Evolutionary conservation across 2,797 vertebrate species (phyloP).

Genomic region (Chaunax sp.): DNA sequence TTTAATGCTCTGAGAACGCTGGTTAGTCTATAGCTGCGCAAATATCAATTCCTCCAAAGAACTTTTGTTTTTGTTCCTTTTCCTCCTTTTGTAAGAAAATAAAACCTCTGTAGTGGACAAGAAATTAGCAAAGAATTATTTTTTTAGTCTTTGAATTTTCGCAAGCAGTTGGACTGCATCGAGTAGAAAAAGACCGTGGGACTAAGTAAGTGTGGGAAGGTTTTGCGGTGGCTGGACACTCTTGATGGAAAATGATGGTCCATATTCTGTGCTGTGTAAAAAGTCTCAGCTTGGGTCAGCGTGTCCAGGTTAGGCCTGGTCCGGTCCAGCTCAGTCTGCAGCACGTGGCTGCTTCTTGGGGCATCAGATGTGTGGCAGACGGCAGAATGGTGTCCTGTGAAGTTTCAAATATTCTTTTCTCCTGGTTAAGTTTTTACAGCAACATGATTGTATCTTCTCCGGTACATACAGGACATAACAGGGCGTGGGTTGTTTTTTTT

Average conservation of each 20-base stretch:
- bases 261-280: slow-evolving; percentile 41
- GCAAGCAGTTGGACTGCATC: slow-evolving; percentile 62
- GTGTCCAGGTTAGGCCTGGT: slow-evolving; percentile 25
- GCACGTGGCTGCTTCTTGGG: slow-evolving; percentile 37
- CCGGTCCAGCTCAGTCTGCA: slow-evolving; percentile 32
- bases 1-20: slow-evolving; percentile 81
- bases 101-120: slow-evolving; percentile 85
- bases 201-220: slow-evolving; percentile 17
- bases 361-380: slow-evolving; percentile 52
- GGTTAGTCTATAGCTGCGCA: slow-evolving; percentile 80
- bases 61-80: slow-evolving; percentile 69
- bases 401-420: slow-evolving; percentile 47
- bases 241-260: slow-evolving; percentile 35
- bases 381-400: slow-evolving; percentile 48
- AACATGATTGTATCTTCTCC: slow-evolving; percentile 76
- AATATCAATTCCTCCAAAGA: slow-evolving; percentile 85
- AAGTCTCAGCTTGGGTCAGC: slow-evolving; percentile 33
- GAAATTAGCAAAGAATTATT: slow-evolving; percentile 80
- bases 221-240: slow-evolving; percentile 17
- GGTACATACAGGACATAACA: slow-evolving; percentile 45
- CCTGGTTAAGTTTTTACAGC: slow-evolving; percentile 67
- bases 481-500: slow-evolving; percentile 11
- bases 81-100: slow-evolving; percentile 71
- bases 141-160: slow-evolving; percentile 80
- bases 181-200: slow-evolving; percentile 35